A percentile compares a stretch with the other conserved stretches of the same genome.
phyloP scores from a whole-genome alignment of 1,140 invertebrate species.

The Danaus plexippus region DNA sequence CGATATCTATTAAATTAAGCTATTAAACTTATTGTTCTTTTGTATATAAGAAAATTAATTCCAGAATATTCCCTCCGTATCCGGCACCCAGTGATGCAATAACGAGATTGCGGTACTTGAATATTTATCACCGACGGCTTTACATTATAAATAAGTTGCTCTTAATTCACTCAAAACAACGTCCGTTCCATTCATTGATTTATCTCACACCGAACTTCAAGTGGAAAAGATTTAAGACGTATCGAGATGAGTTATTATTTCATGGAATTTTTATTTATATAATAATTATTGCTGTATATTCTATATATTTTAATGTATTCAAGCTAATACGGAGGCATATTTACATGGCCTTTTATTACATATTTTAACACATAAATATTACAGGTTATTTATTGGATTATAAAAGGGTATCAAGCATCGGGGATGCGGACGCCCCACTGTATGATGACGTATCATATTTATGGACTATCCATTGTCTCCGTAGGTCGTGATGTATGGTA shows the following conservation, averaged over 20 bases:
- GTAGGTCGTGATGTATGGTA: slow-evolving; percentile 51
- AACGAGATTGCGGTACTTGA: slow-evolving; percentile 47
- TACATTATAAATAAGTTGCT: slow-evolving; percentile 41
- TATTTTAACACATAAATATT: too few relatives aligned
- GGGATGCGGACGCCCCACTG: slow-evolving; percentile 37
- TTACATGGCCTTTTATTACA: too few relatives aligned
- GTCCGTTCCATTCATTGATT: slow-evolving; percentile 31
- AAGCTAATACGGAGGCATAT: too few relatives aligned
- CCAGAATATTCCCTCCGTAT: neutral
- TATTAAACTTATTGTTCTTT: too few relatives aligned
- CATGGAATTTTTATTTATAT: neutral
- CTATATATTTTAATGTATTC: too few relatives aligned
- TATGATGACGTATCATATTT: slow-evolving; percentile 60
- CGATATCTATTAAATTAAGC: too few relatives aligned
- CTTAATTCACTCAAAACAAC: slow-evolving; percentile 34
- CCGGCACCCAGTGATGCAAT: slow-evolving; percentile 34
- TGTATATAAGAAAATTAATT: too few relatives aligned
- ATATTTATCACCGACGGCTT: slow-evolving; percentile 39
- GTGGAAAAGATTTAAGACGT: slow-evolving; percentile 15
- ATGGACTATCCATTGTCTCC: slow-evolving; percentile 38
- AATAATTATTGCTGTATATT: too few relatives aligned
- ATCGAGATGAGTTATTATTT: neutral
- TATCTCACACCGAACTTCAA: slow-evolving; percentile 36
- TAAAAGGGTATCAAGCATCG: slow-evolving; percentile 41
- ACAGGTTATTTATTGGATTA: slow-evolving; percentile 47